A percentile compares a stretch with the other conserved stretches of the same genome.
These are phyloP conservation scores for Scartelaos histophorus DNA, from an alignment of 2,113 vertebrate genomes.

Conservation along the genomic window DNA sequence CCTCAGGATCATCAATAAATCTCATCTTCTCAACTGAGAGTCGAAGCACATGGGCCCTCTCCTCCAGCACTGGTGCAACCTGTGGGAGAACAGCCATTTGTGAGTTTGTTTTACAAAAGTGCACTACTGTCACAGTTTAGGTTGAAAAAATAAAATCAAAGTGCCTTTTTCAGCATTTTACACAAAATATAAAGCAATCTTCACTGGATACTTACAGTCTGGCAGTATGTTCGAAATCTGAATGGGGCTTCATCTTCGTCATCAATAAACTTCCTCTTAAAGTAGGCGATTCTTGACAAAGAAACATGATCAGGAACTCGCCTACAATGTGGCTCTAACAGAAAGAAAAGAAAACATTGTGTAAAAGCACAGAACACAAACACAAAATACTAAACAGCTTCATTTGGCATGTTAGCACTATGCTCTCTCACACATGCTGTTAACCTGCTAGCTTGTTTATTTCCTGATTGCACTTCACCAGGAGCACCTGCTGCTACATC, in stretches of 20 bases:
- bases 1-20: conserved; percentile 94
- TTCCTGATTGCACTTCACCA: conserved; percentile 9
- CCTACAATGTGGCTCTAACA: conserved; percentile 85
- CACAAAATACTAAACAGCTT: neutral
- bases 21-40: conserved; percentile 96
- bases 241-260: conserved; percentile 89
- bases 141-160: neutral
- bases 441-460: conserved; percentile 4
- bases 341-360: neutral
- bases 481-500: neutral
- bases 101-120: neutral
- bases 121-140: neutral
- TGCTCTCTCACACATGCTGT: conserved; percentile 1
- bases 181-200: neutral
- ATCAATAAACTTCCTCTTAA: conserved; percentile 96
- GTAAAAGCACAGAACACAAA: neutral
- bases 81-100: conserved; percentile 41
- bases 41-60: conserved; percentile 91
- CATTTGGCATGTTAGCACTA: neutral
- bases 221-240: conserved; percentile 87
- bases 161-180: neutral
- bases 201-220: conserved; percentile 82
- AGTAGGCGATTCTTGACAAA: conserved; percentile 90
- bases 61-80: conserved; percentile 90
- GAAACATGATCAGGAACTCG: conserved; percentile 86